A percentile compares a stretch with the other conserved stretches of the same genome.
phyloP scores from a whole-genome alignment of 1,140 invertebrate genomes.

The Orius insidiosus region DNA sequence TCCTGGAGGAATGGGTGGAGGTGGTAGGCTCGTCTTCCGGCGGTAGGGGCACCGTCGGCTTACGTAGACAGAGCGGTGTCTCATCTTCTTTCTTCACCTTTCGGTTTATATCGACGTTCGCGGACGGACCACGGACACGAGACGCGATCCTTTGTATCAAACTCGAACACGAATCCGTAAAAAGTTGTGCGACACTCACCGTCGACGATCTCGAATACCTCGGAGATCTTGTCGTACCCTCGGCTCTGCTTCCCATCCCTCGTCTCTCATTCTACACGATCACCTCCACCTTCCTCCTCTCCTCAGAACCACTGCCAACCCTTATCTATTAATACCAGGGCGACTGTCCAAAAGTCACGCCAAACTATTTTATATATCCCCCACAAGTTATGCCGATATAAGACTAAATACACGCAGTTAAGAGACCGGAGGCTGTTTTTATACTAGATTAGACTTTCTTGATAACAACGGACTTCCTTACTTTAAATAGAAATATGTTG shows the following conservation, averaged over 20 bases:
- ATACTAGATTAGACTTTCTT: too few species aligned
- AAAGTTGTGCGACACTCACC: slow-evolving; percentile 61
- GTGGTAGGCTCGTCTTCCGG: slow-evolving; percentile 1
- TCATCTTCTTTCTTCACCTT: slow-evolving; percentile 1
- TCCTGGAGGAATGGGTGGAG: background rate
- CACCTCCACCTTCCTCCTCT: background rate
- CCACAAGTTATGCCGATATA: slow-evolving; percentile 1
- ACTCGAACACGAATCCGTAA: slow-evolving; percentile 67
- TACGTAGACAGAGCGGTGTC: slow-evolving; percentile 1
- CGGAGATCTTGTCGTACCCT: slow-evolving; percentile 25
- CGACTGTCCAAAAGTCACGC: background rate
- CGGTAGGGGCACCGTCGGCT: background rate
- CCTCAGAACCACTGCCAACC: background rate
- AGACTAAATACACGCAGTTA: background rate
- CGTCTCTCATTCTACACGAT: background rate
- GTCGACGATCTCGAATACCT: slow-evolving; percentile 57
- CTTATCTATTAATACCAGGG: background rate
- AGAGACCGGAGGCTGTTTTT: too few species aligned
- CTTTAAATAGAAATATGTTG: too few species aligned
- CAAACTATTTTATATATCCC: too few species aligned
- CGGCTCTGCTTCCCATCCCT: slow-evolving; percentile 4
- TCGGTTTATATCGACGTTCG: slow-evolving; percentile 7
- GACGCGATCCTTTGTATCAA: slow-evolving; percentile 59
- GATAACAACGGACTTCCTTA: too few species aligned
- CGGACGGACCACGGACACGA: slow-evolving; percentile 47